Percentiles rank a stretch among this genome's conserved stretches.
phyloP scores from a whole-genome alignment of 2,797 vertebrate species.

The Euphonia xanthogaster region DNA sequence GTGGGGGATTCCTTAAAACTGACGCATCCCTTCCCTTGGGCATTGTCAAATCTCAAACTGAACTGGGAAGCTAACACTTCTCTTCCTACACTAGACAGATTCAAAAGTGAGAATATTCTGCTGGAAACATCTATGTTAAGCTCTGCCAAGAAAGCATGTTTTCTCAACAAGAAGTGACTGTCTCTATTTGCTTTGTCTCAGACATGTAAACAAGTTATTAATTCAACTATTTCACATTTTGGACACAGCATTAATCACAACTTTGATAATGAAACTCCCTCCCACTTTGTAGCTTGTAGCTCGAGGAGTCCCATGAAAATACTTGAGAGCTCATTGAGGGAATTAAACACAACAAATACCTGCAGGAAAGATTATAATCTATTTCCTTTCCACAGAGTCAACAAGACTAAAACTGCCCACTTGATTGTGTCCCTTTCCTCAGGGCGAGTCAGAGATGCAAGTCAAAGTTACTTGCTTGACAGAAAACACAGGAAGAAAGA shows the following conservation, averaged over 20 bases:
- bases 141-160: slow-evolving; percentile 20
- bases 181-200: slow-evolving; percentile 6
- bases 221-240: background rate
- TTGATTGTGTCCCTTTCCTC: background rate
- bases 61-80: slow-evolving; percentile 27
- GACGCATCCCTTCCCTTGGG: slow-evolving; percentile 55
- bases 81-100: slow-evolving; percentile 18
- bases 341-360: slow-evolving; percentile 36
- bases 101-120: slow-evolving; percentile 41
- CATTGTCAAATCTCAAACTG: slow-evolving; percentile 40
- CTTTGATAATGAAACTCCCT: background rate
- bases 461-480: slow-evolving; percentile 19
- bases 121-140: slow-evolving; percentile 31
- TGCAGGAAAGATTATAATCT: slow-evolving; percentile 43
- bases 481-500: background rate
- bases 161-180: slow-evolving; percentile 26
- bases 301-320: background rate
- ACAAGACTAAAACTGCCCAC: slow-evolving; percentile 16
- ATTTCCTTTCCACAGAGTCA: background rate
- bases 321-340: background rate
- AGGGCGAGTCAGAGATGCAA: background rate
- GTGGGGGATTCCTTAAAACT: slow-evolving; percentile 64
- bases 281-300: background rate
- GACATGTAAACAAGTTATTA: slow-evolving; percentile 31
- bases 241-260: background rate